Conservation (phyloP, 2,113 vertebrate species). For the Caracal caracal region DNA sequence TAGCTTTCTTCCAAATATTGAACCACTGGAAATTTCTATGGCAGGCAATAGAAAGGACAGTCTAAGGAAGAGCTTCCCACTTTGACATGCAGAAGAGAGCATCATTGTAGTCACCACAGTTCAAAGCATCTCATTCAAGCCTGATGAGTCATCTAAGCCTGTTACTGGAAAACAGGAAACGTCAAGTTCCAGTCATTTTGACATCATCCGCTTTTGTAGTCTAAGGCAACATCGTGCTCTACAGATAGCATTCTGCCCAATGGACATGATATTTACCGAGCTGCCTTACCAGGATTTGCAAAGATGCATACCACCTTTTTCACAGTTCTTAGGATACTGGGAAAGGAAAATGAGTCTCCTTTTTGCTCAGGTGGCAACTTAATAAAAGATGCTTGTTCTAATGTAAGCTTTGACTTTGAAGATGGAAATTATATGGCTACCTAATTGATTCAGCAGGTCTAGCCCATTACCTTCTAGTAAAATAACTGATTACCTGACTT, state of each 20-base stretch:
- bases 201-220: slow-evolving; percentile 24
- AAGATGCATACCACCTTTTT: neutral
- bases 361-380: neutral
- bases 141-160: slow-evolving; percentile 57
- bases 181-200: slow-evolving; percentile 10
- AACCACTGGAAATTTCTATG: neutral
- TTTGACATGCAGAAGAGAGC: neutral
- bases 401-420: neutral
- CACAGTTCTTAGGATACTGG: neutral
- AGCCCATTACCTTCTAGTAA: neutral
- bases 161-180: slow-evolving; percentile 72
- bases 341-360: neutral
- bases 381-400: neutral
- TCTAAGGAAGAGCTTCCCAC: neutral
- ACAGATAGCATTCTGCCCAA: neutral
- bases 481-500: neutral
- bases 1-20: neutral
- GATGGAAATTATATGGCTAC: neutral
- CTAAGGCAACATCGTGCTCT: slow-evolving; percentile 23
- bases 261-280: neutral
- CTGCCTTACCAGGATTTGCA: neutral
- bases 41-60: neutral
- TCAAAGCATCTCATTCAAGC: slow-evolving; percentile 66
- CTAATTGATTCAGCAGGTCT: neutral
- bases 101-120: neutral